Conservation (phyloP, 2,113 vertebrate genomes). For the Sprattus sprattus region DNA sequence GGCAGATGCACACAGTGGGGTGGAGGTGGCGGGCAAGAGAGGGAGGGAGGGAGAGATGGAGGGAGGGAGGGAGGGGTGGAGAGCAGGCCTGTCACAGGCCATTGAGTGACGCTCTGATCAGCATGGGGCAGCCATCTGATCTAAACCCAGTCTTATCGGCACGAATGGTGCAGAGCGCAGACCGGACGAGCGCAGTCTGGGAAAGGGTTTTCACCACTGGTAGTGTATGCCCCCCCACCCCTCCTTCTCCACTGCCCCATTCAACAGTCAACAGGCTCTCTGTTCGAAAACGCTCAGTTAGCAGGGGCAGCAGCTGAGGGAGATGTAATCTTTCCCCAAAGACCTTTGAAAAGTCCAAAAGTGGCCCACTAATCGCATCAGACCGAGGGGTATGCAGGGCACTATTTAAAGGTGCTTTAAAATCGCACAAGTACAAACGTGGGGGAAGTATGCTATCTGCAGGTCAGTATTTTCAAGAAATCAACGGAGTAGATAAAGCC, state of each 20-base stretch:
- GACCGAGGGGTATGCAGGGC: slow-evolving; percentile 4
- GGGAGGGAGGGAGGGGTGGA: too few relatives aligned
- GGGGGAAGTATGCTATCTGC: slow-evolving; percentile 22
- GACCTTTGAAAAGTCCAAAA: slow-evolving; percentile 3
- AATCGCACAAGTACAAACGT: slow-evolving; percentile 29
- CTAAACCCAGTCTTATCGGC: slow-evolving; percentile 35
- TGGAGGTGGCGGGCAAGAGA: not conserved
- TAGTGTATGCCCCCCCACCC: not conserved
- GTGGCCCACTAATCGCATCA: slow-evolving; percentile 17
- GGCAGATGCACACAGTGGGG: not conserved
- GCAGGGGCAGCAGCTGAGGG: slow-evolving; percentile 5
- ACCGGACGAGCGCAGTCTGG: slow-evolving; percentile 23
- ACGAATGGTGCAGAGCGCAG: slow-evolving; percentile 7
- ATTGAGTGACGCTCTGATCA: slow-evolving; percentile 35
- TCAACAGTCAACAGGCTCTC: slow-evolving; percentile 26
- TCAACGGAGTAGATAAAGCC: not conserved
- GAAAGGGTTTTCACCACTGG: slow-evolving; percentile 7
- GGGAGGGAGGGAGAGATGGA: not conserved
- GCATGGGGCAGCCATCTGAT: slow-evolving; percentile 36
- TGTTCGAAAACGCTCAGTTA: slow-evolving; percentile 23
- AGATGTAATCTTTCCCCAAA: slow-evolving; percentile 37
- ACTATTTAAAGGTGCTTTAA: slow-evolving; percentile 18
- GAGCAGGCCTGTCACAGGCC: slow-evolving; percentile 30
- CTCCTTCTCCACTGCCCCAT: not conserved
- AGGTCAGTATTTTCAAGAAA: not conserved